Percentiles rank a stretch among this genome's conserved stretches.
These are phyloP conservation scores for Macrophya annulata DNA, from an alignment of 2,888 invertebrate species.

Conservation along the genomic window DNA sequence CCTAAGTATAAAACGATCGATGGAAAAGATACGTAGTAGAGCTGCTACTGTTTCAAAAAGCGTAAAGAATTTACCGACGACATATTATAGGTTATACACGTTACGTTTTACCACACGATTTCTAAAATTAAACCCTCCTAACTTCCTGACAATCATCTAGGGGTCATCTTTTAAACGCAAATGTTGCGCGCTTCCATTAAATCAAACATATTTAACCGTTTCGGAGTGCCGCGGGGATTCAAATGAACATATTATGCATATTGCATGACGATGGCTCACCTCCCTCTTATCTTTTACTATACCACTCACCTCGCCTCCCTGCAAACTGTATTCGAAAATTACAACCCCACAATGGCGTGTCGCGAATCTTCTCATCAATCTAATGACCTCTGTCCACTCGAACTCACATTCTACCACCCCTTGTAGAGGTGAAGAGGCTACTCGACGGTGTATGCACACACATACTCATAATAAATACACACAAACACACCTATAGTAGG, in stretches of 20 bases:
- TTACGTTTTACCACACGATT: conserved; percentile 47
- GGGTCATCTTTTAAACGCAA: conserved; percentile 51
- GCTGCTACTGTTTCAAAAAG: conserved; percentile 12
- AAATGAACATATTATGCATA: conserved; percentile 55
- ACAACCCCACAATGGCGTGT: conserved; percentile 68
- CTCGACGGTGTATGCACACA: conserved; percentile 1
- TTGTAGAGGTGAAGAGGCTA: conserved; percentile 47
- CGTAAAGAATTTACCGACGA: conserved; percentile 30
- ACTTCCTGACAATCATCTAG: background rate
- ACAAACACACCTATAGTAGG: conserved; percentile 42
- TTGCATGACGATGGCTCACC: conserved; percentile 46
- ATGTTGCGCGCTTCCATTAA: conserved; percentile 38
- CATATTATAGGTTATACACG: background rate
- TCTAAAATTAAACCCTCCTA: conserved; percentile 28
- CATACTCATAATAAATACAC: conserved; percentile 46
- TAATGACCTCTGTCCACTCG: conserved; percentile 73
- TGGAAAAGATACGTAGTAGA: conserved; percentile 24
- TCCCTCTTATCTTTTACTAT: conserved; percentile 36
- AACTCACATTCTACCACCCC: conserved; percentile 63
- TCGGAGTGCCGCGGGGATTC: conserved; percentile 32
- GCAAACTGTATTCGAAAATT: conserved; percentile 38
- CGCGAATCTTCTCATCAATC: conserved; percentile 76
- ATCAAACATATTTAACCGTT: conserved; percentile 54
- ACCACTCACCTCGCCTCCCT: conserved; percentile 8
- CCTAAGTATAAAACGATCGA: conserved; percentile 48